Conservation (phyloP, 2,113 vertebrate genomes). For the Paraplagusia blochii region DNA sequence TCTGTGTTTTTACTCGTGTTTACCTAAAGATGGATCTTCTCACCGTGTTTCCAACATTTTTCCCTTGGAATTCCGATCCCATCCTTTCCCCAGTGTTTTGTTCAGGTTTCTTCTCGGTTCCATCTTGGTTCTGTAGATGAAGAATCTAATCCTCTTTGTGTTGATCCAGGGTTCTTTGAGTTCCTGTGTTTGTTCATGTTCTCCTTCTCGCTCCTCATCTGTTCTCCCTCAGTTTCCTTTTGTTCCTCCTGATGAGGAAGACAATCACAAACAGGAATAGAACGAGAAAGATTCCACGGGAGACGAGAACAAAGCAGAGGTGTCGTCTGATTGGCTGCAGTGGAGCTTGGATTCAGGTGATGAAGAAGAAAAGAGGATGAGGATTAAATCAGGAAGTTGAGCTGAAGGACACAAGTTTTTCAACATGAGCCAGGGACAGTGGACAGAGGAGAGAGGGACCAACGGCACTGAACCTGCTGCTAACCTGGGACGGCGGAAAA, state of each 20-base stretch:
- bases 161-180: neutral
- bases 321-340: conserved; percentile 18
- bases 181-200: neutral
- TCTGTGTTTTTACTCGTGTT: too few relatives aligned
- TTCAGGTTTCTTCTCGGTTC: too few relatives aligned
- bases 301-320: neutral
- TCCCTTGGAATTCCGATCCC: too few relatives aligned
- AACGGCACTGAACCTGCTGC: too few relatives aligned
- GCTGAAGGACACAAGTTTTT: conserved; percentile 36
- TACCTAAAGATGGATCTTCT: too few relatives aligned
- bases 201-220: too few relatives aligned
- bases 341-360: conserved; percentile 8
- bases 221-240: too few relatives aligned
- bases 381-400: neutral
- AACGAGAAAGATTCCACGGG: neutral
- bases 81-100: too few relatives aligned
- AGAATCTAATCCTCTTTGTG: too few relatives aligned
- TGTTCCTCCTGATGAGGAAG: neutral
- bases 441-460: neutral
- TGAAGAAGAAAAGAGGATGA: conserved; percentile 4
- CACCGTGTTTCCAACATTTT: too few relatives aligned
- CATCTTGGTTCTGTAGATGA: too few relatives aligned
- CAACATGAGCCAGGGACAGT: neutral
- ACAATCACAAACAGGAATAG: neutral
- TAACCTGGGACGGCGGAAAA: too few relatives aligned